Conservation (phyloP, 30 jellyfish, hydroid and myxozoan species). For the Chironex yamaguchii region DNA sequence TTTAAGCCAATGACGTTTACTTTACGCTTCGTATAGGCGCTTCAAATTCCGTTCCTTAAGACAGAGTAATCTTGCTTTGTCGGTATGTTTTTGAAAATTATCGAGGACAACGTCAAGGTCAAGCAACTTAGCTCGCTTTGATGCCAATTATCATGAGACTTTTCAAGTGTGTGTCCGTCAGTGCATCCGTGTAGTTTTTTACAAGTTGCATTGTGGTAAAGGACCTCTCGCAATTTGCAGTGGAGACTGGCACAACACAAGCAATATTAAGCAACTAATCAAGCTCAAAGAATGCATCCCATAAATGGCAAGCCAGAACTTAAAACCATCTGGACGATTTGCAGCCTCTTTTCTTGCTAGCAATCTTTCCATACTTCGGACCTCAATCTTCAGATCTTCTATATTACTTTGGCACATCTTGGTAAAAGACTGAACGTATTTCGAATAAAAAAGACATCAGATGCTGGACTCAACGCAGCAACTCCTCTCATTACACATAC, state of each 20-base stretch:
- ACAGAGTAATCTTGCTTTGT: neutral
- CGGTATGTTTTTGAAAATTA: neutral
- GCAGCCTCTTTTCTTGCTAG: slow-evolving; percentile 10
- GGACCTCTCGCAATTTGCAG: slow-evolving; percentile 7
- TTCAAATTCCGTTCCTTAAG: too few species aligned
- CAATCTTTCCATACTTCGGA: slow-evolving; percentile 2
- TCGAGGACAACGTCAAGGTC: neutral
- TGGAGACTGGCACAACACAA: neutral
- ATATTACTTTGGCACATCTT: too few species aligned
- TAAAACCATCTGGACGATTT: slow-evolving; percentile 2
- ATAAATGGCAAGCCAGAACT: neutral
- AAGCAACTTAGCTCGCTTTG: slow-evolving; percentile 31
- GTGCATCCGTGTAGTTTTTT: neutral
- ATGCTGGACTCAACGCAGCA: too few species aligned
- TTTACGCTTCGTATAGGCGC: too few species aligned
- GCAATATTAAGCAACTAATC: neutral
- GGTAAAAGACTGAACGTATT: too few species aligned
- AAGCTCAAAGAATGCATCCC: slow-evolving; percentile 1
- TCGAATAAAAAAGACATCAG: too few species aligned
- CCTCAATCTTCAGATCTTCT: slow-evolving; percentile 1
- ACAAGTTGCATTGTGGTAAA: neutral
- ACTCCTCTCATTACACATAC: too few species aligned
- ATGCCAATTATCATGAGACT: neutral
- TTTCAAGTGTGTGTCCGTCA: neutral
- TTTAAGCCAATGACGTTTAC: too few species aligned